phyloP scores from a whole-genome alignment of 2,888 invertebrate species.

The Troilus luridus region DNA sequence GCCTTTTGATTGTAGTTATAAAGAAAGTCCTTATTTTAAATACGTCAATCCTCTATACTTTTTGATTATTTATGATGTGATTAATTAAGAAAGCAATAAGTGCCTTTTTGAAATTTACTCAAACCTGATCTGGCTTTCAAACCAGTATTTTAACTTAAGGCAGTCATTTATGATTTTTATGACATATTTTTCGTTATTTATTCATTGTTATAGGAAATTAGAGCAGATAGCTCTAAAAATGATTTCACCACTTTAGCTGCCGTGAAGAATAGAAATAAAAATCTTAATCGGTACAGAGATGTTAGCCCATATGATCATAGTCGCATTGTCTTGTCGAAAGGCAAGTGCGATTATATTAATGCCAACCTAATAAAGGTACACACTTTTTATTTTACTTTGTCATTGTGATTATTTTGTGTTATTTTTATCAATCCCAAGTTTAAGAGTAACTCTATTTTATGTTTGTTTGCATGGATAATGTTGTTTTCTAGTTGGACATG shows the following conservation, averaged over 20 bases:
- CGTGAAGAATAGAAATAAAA: slow-evolving; percentile 82
- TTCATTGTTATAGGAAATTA: slow-evolving; percentile 77
- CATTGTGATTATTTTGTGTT: neutral
- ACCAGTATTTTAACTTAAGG: neutral
- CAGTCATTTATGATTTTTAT: neutral
- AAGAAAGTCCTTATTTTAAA: neutral
- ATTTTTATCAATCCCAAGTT: neutral
- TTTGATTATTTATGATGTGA: neutral
- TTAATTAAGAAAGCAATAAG: neutral
- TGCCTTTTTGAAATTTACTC: neutral
- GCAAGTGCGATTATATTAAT: slow-evolving; percentile 91
- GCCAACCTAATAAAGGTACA: slow-evolving; percentile 89
- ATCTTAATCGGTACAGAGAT: slow-evolving; percentile 92
- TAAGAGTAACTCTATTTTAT: neutral
- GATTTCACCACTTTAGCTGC: slow-evolving; percentile 76
- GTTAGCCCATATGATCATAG: slow-evolving; percentile 97
- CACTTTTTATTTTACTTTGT: slow-evolving; percentile 59
- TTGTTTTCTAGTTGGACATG: slow-evolving; percentile 76
- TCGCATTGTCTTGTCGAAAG: slow-evolving; percentile 83
- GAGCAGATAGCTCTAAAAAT: slow-evolving; percentile 75
- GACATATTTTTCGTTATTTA: neutral
- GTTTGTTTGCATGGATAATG: neutral
- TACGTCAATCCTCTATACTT: neutral
- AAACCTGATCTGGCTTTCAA: neutral
- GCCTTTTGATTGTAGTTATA: neutral